phyloP scores from a whole-genome alignment of 1,140 invertebrate species.

The Callitettix versicolor region DNA sequence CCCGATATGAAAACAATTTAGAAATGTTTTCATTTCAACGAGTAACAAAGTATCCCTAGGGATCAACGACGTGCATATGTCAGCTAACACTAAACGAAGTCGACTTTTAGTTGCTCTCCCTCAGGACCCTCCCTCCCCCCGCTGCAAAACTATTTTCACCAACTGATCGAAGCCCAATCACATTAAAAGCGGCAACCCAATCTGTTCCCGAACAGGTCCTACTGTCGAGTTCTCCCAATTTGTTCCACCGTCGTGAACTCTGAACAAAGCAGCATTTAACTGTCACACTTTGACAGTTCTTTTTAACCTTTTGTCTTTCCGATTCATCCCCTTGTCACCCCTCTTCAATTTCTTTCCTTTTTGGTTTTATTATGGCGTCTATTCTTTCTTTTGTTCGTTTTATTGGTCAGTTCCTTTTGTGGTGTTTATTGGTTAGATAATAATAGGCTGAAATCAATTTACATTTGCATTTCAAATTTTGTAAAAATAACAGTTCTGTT shows the following conservation, averaged over 20 bases:
- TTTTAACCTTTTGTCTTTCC: constrained; percentile 11
- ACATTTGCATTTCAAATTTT: background rate
- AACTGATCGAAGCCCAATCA: constrained; percentile 3
- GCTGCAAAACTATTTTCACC: background rate
- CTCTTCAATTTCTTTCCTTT: constrained; percentile 4
- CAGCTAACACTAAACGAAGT: background rate
- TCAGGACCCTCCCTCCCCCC: background rate
- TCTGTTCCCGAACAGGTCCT: constrained; percentile 1
- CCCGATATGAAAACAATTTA: no score
- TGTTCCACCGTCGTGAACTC: constrained; percentile 6
- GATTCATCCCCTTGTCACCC: constrained; percentile 1
- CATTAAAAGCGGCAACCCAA: constrained; percentile 12
- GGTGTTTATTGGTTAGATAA: background rate
- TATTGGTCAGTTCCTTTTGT: background rate
- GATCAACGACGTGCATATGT: background rate
- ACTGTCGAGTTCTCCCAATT: constrained; percentile 10
- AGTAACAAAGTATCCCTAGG: background rate
- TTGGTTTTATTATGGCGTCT: constrained; percentile 7
- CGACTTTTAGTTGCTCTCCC: constrained; percentile 9
- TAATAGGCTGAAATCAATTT: background rate
- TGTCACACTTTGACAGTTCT: constrained; percentile 9
- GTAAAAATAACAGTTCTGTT: background rate
- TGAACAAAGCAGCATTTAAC: constrained; percentile 2
- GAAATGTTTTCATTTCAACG: no score
- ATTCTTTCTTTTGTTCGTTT: background rate